Evolutionary conservation across 2,113 vertebrate species (phyloP).

Genomic region (Pluvianellus socialis): DNA sequence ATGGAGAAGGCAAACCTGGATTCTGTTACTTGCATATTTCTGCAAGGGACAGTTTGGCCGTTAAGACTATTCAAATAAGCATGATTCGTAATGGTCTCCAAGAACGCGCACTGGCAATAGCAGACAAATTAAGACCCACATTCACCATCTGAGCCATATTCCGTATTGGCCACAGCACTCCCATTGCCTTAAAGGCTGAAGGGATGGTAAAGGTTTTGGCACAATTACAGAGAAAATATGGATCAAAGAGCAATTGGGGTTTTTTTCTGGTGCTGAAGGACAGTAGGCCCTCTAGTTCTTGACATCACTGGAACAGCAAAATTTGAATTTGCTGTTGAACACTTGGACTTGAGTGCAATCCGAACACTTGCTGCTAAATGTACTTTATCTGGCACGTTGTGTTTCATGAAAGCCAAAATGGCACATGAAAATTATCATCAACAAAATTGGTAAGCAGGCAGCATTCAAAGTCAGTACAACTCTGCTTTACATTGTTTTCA

Average conservation of each 20-base stretch:
- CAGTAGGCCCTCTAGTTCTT: not conserved
- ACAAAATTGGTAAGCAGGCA: not conserved
- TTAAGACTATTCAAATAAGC: not conserved
- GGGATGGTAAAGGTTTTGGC: not conserved
- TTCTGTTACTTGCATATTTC: not conserved
- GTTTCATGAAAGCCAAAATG: not conserved
- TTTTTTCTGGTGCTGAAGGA: not conserved
- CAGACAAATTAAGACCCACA: not conserved
- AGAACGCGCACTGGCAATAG: not conserved
- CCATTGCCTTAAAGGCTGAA: not conserved
- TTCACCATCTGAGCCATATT: not conserved
- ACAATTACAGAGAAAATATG: not conserved
- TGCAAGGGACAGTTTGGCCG: not conserved
- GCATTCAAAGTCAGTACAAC: not conserved
- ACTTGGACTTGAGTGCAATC: not conserved
- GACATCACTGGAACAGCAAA: not conserved
- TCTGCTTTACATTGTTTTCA: not conserved
- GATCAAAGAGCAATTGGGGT: not conserved
- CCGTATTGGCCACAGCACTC: not conserved
- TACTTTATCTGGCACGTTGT: not conserved
- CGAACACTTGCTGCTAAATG: not conserved
- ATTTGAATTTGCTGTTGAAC: not conserved
- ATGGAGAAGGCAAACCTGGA: constrained; percentile 27
- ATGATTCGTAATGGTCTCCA: not conserved
- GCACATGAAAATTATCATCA: not conserved